Conservation (phyloP, 2,113 vertebrate species). For the Alectura lathami region DNA sequence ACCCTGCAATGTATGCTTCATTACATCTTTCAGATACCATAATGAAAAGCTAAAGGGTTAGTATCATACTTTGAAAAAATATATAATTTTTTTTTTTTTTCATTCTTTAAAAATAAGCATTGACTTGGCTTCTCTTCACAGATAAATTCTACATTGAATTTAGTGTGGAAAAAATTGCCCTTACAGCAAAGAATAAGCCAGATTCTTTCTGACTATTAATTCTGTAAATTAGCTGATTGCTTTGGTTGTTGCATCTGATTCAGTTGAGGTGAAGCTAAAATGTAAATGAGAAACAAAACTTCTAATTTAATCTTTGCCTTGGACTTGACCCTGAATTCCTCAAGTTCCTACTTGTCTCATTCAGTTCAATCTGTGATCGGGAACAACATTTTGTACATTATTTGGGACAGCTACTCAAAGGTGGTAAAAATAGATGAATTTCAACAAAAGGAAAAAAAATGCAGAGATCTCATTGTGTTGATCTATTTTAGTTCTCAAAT, state of each 20-base stretch:
- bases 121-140: background rate
- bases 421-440: background rate
- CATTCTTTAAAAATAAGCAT: background rate
- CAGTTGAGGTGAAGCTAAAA: slow-evolving; percentile 3
- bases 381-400: background rate
- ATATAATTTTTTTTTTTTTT: background rate
- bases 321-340: slow-evolving; percentile 32
- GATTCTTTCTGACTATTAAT: background rate
- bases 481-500: background rate
- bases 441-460: background rate
- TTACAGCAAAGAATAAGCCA: background rate
- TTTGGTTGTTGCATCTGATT: background rate
- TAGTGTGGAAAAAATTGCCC: background rate
- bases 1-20: background rate
- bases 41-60: background rate
- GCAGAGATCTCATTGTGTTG: background rate
- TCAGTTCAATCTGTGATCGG: background rate
- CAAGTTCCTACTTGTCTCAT: background rate
- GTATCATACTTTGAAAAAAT: background rate
- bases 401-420: background rate
- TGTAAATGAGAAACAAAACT: slow-evolving; percentile 9
- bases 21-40: background rate
- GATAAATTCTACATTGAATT: background rate
- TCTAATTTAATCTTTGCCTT: slow-evolving; percentile 41
- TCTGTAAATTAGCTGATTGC: background rate